Percentiles rank a stretch among this genome's conserved stretches.
phyloP scores from a whole-genome alignment of 2,797 vertebrate species.

The Sebastes itinus region DNA sequence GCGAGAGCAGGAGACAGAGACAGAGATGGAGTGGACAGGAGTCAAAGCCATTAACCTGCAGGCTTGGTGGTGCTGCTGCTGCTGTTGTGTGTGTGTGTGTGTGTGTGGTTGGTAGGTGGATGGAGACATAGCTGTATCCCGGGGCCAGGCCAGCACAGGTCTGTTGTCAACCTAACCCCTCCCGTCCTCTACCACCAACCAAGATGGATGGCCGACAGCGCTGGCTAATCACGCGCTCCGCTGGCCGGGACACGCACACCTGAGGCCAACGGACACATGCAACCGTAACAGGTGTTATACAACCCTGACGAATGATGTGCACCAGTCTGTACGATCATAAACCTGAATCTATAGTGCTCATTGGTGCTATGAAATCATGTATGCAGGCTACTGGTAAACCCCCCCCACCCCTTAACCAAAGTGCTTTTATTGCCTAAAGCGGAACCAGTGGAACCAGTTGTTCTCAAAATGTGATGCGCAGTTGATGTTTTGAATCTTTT shows the following conservation, averaged over 20 bases:
- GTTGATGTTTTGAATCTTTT: no score
- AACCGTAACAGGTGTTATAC: constrained; percentile 32
- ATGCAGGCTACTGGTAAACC: neutral
- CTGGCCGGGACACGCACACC: constrained; percentile 56
- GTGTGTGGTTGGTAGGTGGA: constrained; percentile 22
- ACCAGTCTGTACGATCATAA: neutral
- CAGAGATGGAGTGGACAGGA: constrained; percentile 59
- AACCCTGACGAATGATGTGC: constrained; percentile 22
- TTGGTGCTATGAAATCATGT: neutral
- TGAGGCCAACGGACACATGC: constrained; percentile 43
- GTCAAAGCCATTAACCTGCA: constrained; percentile 75
- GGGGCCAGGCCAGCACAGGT: constrained; percentile 38
- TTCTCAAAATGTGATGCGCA: no score
- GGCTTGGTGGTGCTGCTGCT: constrained; percentile 32
- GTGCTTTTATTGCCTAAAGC: neutral
- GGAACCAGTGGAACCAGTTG: no score
- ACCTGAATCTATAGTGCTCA: neutral
- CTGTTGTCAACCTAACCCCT: constrained; percentile 51
- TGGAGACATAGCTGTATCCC: constrained; percentile 48
- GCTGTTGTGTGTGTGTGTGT: neutral
- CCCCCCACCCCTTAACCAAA: neutral
- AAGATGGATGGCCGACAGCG: constrained; percentile 70
- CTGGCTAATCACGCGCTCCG: constrained; percentile 66
- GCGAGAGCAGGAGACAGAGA: neutral
- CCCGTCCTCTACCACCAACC: constrained; percentile 44